phyloP scores from a whole-genome alignment of 2,113 vertebrate genomes.

The Plecturocebus donacophilus region DNA sequence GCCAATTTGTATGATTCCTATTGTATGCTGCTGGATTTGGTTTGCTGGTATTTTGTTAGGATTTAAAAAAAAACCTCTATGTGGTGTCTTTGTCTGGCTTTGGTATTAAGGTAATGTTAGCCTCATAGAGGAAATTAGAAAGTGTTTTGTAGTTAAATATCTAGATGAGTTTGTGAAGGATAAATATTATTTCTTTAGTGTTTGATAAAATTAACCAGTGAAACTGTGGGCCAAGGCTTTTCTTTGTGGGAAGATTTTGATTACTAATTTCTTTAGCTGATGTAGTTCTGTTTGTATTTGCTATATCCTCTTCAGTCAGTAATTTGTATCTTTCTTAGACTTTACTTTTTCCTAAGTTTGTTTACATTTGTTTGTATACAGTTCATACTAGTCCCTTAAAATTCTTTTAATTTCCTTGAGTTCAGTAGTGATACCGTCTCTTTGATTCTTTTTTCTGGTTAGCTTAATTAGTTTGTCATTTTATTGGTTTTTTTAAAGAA shows the following conservation, averaged over 20 bases:
- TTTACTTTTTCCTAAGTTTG: neutral
- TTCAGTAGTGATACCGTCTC: neutral
- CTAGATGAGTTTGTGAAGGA: neutral
- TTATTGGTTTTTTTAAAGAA: neutral
- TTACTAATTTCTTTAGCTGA: neutral
- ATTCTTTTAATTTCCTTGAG: neutral
- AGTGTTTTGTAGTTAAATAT: neutral
- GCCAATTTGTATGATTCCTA: neutral
- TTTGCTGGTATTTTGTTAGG: neutral
- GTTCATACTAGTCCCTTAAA: neutral
- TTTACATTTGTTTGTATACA: neutral
- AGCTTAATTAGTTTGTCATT: neutral
- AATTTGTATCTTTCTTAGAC: neutral
- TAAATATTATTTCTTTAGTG: neutral
- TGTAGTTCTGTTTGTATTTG: neutral
- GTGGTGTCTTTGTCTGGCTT: neutral
- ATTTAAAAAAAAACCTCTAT: neutral
- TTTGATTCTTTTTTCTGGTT: neutral
- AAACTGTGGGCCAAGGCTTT: neutral
- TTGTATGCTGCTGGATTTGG: neutral
- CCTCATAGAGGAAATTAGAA: neutral
- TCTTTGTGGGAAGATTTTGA: neutral
- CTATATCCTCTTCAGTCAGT: neutral
- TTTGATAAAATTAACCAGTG: neutral
- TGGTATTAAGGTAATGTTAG: neutral